Evolutionary conservation across 1,140 invertebrate species (phyloP), one percentile per base, ranked within the genome.

Genomic region (Fopius arisanus): DNA sequence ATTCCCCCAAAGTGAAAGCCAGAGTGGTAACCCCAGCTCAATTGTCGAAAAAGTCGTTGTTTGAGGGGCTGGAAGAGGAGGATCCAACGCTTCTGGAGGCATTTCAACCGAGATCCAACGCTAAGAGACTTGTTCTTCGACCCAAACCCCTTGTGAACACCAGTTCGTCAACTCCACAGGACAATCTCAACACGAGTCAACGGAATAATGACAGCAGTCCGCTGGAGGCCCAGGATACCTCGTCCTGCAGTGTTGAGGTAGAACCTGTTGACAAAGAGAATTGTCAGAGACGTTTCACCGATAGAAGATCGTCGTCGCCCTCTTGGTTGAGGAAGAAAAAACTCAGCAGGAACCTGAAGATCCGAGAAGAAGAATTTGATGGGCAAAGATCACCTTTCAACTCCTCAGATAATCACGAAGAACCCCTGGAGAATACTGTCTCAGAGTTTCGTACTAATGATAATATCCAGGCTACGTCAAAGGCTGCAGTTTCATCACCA

Each of bases 11-110:
- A 80, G 84, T 94, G 0, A 93, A 92, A 82, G 88, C 91, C 0
- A 91, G 90, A 76, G 89, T 91, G 71, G 77, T 93, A 77, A 87
- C 85, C 14, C 81, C 81, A 68, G 77, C 85, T n/a, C 82, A 84
- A 66, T 72, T 89, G 7, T 89, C 89, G 2, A 91, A 90, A 87
- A 93, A 93, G 83, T 91, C 92, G 0, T 82, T 93, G 0, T 93
- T 93, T 78, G 92, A 93, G 69, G 93, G 93, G 0, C 81, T 94
- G 1, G 92, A 93, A 78, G 92, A 93, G 72, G 90, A 91, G 65
- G 92, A 93, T 83, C 89, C 90, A 23, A 89, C 88, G 43, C 78
- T 93, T 7, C 85, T 90, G 23, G 91, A 92, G 75, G 91, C 90
- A 19, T 90, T 93, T 40, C 89, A 88, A 62, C 84, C 92, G 5